phyloP scores from a whole-genome alignment of 2,113 vertebrate genomes.

The Diadophis punctatus region DNA sequence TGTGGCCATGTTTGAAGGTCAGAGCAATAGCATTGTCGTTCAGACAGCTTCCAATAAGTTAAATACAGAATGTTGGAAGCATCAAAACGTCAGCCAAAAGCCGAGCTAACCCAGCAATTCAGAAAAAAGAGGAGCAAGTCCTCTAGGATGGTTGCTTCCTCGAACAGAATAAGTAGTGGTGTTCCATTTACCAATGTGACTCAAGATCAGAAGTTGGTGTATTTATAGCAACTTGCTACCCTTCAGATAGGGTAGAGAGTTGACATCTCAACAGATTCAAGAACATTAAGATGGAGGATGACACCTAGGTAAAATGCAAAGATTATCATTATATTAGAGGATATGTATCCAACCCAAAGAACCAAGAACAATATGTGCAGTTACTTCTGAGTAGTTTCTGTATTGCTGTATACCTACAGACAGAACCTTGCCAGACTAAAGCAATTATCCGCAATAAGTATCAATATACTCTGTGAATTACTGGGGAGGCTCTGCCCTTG shows the following conservation, averaged over 20 bases:
- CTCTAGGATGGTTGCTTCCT: background rate
- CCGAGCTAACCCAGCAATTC: background rate
- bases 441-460: background rate
- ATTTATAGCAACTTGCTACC: background rate
- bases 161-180: background rate
- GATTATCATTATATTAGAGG: background rate
- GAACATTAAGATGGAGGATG: background rate
- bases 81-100: background rate
- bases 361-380: background rate
- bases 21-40: background rate
- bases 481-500: too few species aligned
- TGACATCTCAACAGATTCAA: background rate
- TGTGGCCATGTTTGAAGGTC: background rate
- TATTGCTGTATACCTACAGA: background rate
- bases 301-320: background rate
- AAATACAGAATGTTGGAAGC: background rate
- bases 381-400: background rate
- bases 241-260: background rate
- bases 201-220: background rate
- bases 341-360: background rate
- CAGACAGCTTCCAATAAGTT: background rate
- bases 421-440: background rate
- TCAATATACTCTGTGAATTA: background rate
- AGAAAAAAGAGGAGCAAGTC: background rate
- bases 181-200: background rate